Evolutionary conservation across 2,113 vertebrate species (phyloP).

Genomic region (Suricata suricatta): DNA sequence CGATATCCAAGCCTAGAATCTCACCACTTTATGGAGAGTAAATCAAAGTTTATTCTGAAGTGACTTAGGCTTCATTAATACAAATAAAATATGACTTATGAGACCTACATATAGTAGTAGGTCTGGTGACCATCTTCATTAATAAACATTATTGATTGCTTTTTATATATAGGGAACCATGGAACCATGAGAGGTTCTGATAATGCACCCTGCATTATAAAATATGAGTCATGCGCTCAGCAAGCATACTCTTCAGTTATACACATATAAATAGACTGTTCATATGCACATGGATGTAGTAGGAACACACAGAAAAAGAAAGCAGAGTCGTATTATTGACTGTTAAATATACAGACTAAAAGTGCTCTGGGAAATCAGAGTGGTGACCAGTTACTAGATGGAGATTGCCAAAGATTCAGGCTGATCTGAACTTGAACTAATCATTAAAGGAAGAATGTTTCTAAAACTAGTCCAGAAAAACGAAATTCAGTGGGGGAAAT

Average conservation of each 20-base stretch:
- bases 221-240: background rate
- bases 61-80: constrained; percentile 6
- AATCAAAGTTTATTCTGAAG: constrained; percentile 39
- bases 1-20: background rate
- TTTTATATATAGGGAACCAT: background rate
- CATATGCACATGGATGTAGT: background rate
- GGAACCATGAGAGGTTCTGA: background rate
- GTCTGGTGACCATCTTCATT: background rate
- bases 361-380: background rate
- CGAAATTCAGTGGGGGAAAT: background rate
- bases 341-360: background rate
- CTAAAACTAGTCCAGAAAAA: background rate
- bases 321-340: background rate
- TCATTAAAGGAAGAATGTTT: background rate
- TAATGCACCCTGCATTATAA: background rate
- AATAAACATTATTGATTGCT: background rate
- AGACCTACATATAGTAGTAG: background rate
- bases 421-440: background rate
- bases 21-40: background rate
- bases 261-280: background rate
- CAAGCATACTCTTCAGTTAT: background rate
- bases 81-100: constrained; percentile 16
- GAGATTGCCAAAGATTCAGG: background rate
- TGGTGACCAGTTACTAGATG: background rate
- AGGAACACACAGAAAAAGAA: background rate